Conservation (phyloP, 2,888 invertebrate genomes). For the Eupelmus urozonus region DNA sequence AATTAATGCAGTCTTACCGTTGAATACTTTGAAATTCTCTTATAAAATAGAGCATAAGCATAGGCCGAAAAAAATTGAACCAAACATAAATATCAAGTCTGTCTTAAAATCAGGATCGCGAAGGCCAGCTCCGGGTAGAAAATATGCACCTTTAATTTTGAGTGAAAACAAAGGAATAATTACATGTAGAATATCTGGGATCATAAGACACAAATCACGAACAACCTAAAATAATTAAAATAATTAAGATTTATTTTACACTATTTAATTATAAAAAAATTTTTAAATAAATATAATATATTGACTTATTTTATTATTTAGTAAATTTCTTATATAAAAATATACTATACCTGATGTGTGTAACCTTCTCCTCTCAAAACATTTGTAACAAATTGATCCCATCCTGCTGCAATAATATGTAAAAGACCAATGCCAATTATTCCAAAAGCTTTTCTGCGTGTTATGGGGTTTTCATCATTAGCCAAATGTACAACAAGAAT, state of each 20-base stretch:
- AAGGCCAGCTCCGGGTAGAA: constrained; percentile 69
- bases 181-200: constrained; percentile 83
- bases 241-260: not conserved
- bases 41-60: constrained; percentile 71
- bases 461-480: constrained; percentile 78
- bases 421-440: constrained; percentile 81
- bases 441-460: constrained; percentile 80
- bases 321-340: constrained; percentile 13
- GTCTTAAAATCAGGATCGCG: constrained; percentile 70
- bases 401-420: constrained; percentile 82
- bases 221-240: constrained; percentile 76
- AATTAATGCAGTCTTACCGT: constrained; percentile 41
- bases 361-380: constrained; percentile 83
- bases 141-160: constrained; percentile 66
- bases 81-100: constrained; percentile 72
- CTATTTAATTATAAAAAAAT: constrained; percentile 11
- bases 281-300: no score
- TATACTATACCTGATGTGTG: constrained; percentile 80
- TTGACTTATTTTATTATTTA: no score
- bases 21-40: constrained; percentile 55
- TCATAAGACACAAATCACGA: constrained; percentile 84
- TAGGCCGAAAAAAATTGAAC: constrained; percentile 71
- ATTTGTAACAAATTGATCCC: constrained; percentile 83
- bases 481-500: constrained; percentile 80
- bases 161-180: constrained; percentile 80